Evolutionary conservation across 2,888 invertebrate genomes (phyloP).

Genomic region (Acleris cristana): DNA sequence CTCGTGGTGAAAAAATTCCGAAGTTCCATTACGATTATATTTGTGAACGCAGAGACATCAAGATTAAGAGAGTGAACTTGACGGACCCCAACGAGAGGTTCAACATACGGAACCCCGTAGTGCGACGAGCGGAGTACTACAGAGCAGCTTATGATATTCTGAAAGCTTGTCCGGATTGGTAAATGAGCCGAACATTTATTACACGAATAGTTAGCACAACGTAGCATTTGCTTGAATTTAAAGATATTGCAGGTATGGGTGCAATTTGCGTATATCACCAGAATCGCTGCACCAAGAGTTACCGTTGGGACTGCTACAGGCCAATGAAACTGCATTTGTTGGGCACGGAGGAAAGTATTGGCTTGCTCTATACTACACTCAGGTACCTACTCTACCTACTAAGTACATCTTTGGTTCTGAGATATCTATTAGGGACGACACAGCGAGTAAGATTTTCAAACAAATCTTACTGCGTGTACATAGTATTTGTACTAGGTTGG

Average conservation of each 20-base stretch:
- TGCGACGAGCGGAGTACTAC: slow-evolving; percentile 75
- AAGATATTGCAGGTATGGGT: slow-evolving; percentile 66
- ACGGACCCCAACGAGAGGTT: slow-evolving; percentile 76
- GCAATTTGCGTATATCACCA: slow-evolving; percentile 72
- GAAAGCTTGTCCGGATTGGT: slow-evolving; percentile 79
- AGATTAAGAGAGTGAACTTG: slow-evolving; percentile 71
- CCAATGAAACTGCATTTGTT: slow-evolving; percentile 76
- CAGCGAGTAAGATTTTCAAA: too few species aligned
- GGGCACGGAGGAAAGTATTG: slow-evolving; percentile 79
- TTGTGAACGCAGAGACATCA: slow-evolving; percentile 71
- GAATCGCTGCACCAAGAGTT: slow-evolving; percentile 65
- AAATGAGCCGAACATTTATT: slow-evolving; percentile 30
- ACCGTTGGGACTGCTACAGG: slow-evolving; percentile 64
- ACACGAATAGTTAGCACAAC: neutral
- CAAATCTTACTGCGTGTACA: too few species aligned
- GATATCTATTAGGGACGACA: too few species aligned
- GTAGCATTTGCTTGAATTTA: neutral
- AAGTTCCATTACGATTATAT: slow-evolving; percentile 80
- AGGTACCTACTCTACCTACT: slow-evolving; percentile 51
- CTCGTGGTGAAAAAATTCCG: slow-evolving; percentile 68
- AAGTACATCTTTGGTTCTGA: too few species aligned
- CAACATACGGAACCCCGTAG: slow-evolving; percentile 71
- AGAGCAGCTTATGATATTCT: slow-evolving; percentile 74
- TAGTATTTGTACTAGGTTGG: too few species aligned
- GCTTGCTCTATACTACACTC: slow-evolving; percentile 75